These are phyloP conservation scores for Petaurus breviceps DNA, from an alignment of 2,113 vertebrate species.

Conservation along the genomic window DNA sequence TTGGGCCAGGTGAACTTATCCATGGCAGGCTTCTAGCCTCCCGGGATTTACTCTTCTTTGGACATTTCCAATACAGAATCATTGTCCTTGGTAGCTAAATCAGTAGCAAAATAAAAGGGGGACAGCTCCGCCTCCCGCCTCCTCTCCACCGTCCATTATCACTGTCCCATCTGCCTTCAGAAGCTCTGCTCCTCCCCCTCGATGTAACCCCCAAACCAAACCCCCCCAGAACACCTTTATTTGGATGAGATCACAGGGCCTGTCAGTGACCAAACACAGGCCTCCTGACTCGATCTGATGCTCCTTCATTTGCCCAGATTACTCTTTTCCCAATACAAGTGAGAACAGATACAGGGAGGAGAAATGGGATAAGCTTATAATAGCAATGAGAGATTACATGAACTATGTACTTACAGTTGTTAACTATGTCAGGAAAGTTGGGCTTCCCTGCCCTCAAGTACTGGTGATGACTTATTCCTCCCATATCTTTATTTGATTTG, in stretches of 20 bases:
- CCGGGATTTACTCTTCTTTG: background rate
- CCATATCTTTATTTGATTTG: constrained; percentile 31
- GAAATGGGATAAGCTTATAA: background rate
- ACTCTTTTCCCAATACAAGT: background rate
- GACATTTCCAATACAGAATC: background rate
- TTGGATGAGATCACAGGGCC: constrained; percentile 2
- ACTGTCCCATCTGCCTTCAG: background rate
- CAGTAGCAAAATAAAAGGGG: background rate
- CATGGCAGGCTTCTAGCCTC: background rate
- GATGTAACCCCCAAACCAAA: background rate
- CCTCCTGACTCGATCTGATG: background rate
- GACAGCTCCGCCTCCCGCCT: background rate
- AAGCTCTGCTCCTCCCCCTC: background rate
- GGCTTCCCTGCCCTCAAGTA: constrained; percentile 43
- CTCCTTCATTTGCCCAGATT: background rate
- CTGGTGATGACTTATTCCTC: constrained; percentile 21
- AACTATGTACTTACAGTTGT: background rate
- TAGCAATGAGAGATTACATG: background rate
- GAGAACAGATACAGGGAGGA: background rate
- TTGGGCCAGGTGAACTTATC: background rate
- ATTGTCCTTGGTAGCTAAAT: background rate
- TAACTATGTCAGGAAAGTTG: constrained; percentile 6
- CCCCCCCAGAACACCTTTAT: background rate
- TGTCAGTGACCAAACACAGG: background rate
- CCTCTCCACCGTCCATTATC: background rate